A percentile compares a stretch with the other conserved stretches of the same genome.
These are phyloP conservation scores for Ploceus nigricollis DNA, from an alignment of 2,113 vertebrate genomes.

Conservation along the genomic window DNA sequence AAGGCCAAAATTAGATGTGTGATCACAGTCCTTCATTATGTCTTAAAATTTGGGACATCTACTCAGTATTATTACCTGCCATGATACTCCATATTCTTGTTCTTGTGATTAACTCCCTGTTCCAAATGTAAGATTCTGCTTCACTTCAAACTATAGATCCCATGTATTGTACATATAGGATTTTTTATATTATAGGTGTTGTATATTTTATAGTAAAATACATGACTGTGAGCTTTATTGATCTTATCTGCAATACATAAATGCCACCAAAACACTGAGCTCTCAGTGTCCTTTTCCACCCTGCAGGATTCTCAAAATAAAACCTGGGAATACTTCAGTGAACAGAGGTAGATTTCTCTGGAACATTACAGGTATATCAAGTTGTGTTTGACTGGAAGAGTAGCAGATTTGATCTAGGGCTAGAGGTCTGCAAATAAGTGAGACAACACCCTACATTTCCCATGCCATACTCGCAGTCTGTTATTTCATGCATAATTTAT, in stretches of 20 bases:
- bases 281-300: not conserved
- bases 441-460: not conserved
- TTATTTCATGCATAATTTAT: not conserved
- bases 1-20: not conserved
- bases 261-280: not conserved
- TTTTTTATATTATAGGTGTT: not conserved
- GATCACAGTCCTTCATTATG: not conserved
- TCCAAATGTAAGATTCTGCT: not conserved
- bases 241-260: not conserved
- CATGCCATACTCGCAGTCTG: not conserved
- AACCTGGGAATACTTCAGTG: not conserved
- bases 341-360: not conserved
- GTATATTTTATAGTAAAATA: not conserved
- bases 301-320: not conserved
- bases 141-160: not conserved
- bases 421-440: not conserved
- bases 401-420: not conserved
- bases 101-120: accelerated
- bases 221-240: not conserved
- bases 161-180: not conserved
- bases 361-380: not conserved
- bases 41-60: not conserved
- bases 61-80: not conserved
- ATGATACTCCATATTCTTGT: not conserved
- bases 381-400: not conserved